phyloP scores from a whole-genome alignment of 2,888 invertebrate species.

The Lomographa bimaculata region DNA sequence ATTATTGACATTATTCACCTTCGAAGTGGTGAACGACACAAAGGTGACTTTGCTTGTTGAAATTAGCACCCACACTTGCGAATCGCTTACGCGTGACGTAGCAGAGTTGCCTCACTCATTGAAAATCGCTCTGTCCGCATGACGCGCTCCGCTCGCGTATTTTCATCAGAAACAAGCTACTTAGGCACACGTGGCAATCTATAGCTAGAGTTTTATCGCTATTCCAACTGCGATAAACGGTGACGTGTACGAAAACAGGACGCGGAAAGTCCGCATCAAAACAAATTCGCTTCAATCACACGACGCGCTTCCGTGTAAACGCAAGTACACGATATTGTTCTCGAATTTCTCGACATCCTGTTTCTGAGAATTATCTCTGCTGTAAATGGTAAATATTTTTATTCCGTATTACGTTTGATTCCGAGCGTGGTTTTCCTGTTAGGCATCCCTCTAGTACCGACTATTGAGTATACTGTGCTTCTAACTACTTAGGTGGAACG shows the following conservation, averaged over 20 bases:
- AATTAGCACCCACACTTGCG: conserved; percentile 56
- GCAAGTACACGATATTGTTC: conserved; percentile 39
- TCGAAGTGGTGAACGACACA: conserved; percentile 48
- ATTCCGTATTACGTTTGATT: conserved; percentile 27
- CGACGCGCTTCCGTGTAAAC: conserved; percentile 41
- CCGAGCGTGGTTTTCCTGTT: conserved; percentile 58
- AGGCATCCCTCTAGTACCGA: conserved; percentile 33
- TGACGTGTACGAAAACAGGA: conserved; percentile 23
- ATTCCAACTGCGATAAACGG: conserved; percentile 5
- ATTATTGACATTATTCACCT: conserved; percentile 53
- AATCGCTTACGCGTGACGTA: conserved; percentile 45
- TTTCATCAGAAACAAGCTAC: conserved; percentile 34
- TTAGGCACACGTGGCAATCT: conserved; percentile 18
- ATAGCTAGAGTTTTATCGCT: conserved; percentile 17
- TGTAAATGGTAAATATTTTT: conserved; percentile 43
- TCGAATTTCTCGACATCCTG: conserved; percentile 53
- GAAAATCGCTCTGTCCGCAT: conserved; percentile 27
- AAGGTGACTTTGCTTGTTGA: conserved; percentile 60
- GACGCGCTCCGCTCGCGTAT: conserved; percentile 11
- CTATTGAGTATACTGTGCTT: conserved; percentile 27
- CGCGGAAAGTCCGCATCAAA: conserved; percentile 46
- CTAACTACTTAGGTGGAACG: no score
- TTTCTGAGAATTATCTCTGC: conserved; percentile 53
- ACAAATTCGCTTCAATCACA: conserved; percentile 44
- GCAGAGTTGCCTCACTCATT: conserved; percentile 39